Evolutionary conservation across 2,797 vertebrate genomes (phyloP).

Genomic region (Serranus cabrilla): DNA sequence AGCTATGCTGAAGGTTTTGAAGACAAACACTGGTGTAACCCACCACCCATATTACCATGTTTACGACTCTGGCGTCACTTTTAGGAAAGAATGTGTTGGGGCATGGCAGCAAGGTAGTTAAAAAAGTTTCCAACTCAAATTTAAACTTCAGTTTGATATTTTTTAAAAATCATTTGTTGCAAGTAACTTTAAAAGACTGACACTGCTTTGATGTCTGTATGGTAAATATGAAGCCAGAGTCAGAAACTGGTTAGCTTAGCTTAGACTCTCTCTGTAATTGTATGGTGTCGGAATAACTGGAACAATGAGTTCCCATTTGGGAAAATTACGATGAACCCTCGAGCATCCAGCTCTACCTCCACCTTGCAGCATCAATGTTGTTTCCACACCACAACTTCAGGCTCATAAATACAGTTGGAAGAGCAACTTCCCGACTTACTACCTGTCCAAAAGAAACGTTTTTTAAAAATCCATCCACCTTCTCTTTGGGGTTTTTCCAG

Average conservation of each 20-base stretch:
- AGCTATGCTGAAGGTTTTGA: conserved; percentile 39
- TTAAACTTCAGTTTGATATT: not conserved
- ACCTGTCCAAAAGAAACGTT: too few species aligned
- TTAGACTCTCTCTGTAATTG: not conserved
- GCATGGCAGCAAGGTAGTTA: not conserved
- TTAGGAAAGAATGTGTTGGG: conserved; percentile 23
- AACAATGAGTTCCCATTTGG: too few species aligned
- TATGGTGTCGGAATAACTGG: too few species aligned
- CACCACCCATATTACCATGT: conserved; percentile 15
- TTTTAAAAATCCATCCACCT: too few species aligned
- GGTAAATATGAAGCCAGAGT: not conserved
- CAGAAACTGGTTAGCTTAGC: not conserved
- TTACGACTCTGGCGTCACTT: conserved; percentile 6
- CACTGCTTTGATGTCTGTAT: not conserved
- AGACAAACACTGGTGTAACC: conserved; percentile 44
- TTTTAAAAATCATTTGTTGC: not conserved
- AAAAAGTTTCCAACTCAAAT: not conserved
- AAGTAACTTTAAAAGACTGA: not conserved
- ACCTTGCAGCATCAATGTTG: too few species aligned
- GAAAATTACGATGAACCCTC: too few species aligned
- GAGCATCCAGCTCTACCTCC: too few species aligned
- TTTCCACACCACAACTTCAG: too few species aligned
- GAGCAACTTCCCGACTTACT: too few species aligned
- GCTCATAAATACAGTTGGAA: too few species aligned
- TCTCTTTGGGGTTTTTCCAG: too few species aligned